Percentiles rank a stretch among this genome's conserved stretches.
phyloP scores from a whole-genome alignment of 53 echinoderm and acorn worm genomes.

The Paracentrotus lividus region DNA sequence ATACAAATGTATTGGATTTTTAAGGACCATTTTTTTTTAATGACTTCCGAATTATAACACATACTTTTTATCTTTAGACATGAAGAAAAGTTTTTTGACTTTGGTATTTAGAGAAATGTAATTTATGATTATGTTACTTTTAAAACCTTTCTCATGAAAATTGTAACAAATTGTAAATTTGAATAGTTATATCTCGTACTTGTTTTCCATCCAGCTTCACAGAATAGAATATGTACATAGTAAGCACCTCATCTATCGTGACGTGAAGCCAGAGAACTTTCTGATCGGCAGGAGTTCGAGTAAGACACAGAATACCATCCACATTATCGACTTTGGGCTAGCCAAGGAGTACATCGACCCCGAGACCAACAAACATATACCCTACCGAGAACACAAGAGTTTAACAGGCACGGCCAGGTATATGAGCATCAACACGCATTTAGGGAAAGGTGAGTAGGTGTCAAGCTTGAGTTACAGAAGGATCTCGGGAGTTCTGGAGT shows the following conservation, averaged over 20 bases:
- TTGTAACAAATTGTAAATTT: no score
- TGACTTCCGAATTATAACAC: no score
- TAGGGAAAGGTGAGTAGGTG: constrained; percentile 92
- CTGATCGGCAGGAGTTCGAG: constrained; percentile 96
- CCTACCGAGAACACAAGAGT: constrained; percentile 99
- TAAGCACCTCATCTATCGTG: constrained; percentile 99
- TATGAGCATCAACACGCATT: constrained; percentile 99
- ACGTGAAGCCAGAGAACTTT: constrained; percentile 99
- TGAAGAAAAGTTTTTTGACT: no score
- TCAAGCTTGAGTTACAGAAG: neutral
- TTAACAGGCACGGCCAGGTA: constrained; percentile 99
- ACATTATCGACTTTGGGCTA: constrained; percentile 99
- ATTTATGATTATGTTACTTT: no score
- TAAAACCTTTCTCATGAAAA: no score
- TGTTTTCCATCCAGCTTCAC: constrained; percentile 81
- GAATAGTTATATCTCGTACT: no score
- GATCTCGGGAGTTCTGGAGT: no score
- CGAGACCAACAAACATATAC: constrained; percentile 99
- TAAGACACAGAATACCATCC: constrained; percentile 91
- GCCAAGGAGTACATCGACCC: constrained; percentile 99
- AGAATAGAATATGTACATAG: constrained; percentile 99
- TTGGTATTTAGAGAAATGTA: no score
- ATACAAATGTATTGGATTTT: no score
- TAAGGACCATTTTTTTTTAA: no score
- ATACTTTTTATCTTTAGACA: no score